These are phyloP conservation scores for Leguminivora glycinivorella DNA, from an alignment of 1,140 invertebrate genomes.

Conservation along the genomic window DNA sequence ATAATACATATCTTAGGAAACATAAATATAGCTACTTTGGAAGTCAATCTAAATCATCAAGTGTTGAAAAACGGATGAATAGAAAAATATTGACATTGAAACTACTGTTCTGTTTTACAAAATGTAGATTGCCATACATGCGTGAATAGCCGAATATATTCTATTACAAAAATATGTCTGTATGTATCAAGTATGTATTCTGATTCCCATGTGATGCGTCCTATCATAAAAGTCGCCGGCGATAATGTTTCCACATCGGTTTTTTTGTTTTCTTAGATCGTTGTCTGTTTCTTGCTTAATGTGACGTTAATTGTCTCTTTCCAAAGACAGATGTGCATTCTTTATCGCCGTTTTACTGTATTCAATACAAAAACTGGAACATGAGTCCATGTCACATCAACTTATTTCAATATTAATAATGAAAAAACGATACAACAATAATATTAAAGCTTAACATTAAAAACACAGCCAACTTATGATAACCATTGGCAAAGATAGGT, in stretches of 20 bases:
- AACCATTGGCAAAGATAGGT: slow-evolving; percentile 11
- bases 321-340: too few relatives aligned
- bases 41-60: background rate
- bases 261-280: too few relatives aligned
- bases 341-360: too few relatives aligned
- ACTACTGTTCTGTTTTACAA: background rate
- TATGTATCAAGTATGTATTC: background rate
- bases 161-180: slow-evolving; percentile 3
- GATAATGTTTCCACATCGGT: too few relatives aligned
- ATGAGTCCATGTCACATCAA: background rate
- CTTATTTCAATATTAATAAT: too few relatives aligned
- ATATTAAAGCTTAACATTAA: slow-evolving; percentile 8
- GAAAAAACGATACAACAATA: slow-evolving; percentile 6
- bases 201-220: background rate
- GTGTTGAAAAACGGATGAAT: background rate
- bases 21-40: too few relatives aligned
- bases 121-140: background rate
- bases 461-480: background rate
- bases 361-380: background rate
- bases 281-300: too few relatives aligned
- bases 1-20: too few relatives aligned
- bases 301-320: too few relatives aligned
- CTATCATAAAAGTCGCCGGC: background rate
- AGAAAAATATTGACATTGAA: slow-evolving; percentile 1
- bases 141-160: background rate